Evolutionary conservation across 2,113 vertebrate species (phyloP).

Genomic region (Bubo blakistoni): DNA sequence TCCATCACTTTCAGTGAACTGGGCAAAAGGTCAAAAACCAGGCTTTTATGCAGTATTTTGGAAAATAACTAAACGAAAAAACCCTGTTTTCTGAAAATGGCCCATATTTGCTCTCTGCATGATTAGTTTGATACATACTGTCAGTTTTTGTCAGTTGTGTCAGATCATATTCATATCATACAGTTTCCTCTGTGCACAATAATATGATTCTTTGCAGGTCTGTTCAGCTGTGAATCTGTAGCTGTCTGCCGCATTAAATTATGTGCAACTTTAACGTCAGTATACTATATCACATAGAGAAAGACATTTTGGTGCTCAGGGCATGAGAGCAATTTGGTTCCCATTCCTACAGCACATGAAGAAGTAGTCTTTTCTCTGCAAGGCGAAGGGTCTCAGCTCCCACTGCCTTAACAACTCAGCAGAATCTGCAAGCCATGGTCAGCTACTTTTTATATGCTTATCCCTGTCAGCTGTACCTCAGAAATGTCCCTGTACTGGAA

Average conservation of each 20-base stretch:
- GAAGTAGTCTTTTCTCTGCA: not conserved
- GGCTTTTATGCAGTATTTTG: constrained; percentile 7
- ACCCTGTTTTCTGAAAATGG: not conserved
- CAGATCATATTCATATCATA: constrained; percentile 28
- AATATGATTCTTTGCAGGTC: not conserved
- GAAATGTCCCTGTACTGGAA: not conserved
- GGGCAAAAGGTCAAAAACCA: not conserved
- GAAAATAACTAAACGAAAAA: not conserved
- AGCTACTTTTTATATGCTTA: not conserved
- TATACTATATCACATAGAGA: not conserved
- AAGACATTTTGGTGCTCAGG: not conserved
- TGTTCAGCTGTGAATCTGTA: constrained; percentile 17
- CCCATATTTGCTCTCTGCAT: not conserved
- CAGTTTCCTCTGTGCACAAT: not conserved
- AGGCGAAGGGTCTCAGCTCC: not conserved
- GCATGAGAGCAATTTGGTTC: not conserved
- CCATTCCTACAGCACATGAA: not conserved
- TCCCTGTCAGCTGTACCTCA: not conserved
- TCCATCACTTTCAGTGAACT: not conserved
- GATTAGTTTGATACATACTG: constrained; percentile 36
- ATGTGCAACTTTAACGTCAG: not conserved
- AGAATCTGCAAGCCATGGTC: not conserved
- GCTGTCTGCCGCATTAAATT: not conserved
- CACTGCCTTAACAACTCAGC: not conserved
- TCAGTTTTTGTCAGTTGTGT: constrained; percentile 51